Base-by-base conservation (phyloP, 2,113 vertebrate genomes). In the Oplegnathus fasciatus region DNA sequence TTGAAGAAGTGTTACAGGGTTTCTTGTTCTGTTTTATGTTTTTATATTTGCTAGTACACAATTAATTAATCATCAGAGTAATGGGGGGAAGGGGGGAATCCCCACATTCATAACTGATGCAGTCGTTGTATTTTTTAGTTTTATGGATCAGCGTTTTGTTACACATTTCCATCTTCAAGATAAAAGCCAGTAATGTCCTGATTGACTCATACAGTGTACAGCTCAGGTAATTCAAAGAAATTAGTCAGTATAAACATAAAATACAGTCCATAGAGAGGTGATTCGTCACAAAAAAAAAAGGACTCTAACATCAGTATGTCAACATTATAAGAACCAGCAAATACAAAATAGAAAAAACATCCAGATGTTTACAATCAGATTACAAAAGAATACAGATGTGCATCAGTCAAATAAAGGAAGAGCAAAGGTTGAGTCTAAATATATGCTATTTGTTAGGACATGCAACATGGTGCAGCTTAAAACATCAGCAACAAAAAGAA, bases 1-100 rank as follows among this genome's bases (percentile, higher is more conserved):
- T 52, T 67, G 28, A 30, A 73, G 67, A 82, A 30, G 75, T 58
- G 58, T 79, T 40, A 72, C 52, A 54, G 34, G 15, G 34, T 32
- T 74, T 71, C 37, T 75, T 60, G 18, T 40, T 48, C 13, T 75
- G 69, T 58, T 76, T 71, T 50, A 42, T 44, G 70, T 62, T 62
- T 37, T 37, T 37, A 37, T 69, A 50, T 44, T 32, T 66, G 26
- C 72, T 42, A 40, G 54, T 10, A 46, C 68, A 48, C 44, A 44
- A 14, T 66, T 52, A 64, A 67, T 65, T 24, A 42, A 50, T 68
- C 64, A 32, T 42, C 6, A 61, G 48, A 67, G 9, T 61, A 24
- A n/a, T n/a, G n/a, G n/a, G n/a, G n/a, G 34, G 6, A 42, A 4
- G 18, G 24, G n/a, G 6, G 5, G n/a, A 15, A 20, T 57, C 13